Base-by-base conservation (phyloP, 2,888 invertebrate genomes). In the Acanthoscelides obtectus region DNA sequence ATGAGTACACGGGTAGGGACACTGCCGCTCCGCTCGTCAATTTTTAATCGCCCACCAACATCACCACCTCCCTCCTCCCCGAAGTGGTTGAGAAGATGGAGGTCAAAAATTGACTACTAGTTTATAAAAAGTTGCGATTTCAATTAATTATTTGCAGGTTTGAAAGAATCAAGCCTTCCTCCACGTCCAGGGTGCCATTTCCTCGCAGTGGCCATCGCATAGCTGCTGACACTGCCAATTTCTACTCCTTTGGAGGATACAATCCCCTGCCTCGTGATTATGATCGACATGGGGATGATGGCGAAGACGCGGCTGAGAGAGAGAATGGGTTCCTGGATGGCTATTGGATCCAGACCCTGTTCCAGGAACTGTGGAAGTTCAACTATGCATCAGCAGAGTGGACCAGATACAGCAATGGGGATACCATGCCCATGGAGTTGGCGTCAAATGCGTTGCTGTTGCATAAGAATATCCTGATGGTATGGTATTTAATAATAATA, bases 181-280 rank as follows among this genome's bases (percentile, higher is more conserved):
- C 67, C 20, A 20, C 63, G 21, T 70, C 67, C 22, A 79, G 77
- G 71, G 75, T 82, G 68, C 86, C 86, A n/a, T 79, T 82, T 73
- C 83, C 85, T 22, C 79, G 97, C 75, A 96, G 96, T 86, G 97
- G 97, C 0, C 97, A 97, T 84, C 89, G 97, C 73, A 92, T 96
- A 74, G 94, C 92, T n/a, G 94, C 94, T 80, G 90, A 91, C 78
- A 89, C 91, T 63, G 87, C 87, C 2, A 88, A 93, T 84, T 87
- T 98, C 70, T 97, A 94, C 84, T 93, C 93, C 20, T 93, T 95
- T 81, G 98, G 97, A 22, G 97, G 97, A 0, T 98, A 94, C 82
- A 96, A 96, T 86, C 96, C 94, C 0, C 82, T 87, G 66, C 84
- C 87, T 69, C 77, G 79, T 22, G 79, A 77, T 69, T 81, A 81